phyloP scores from a whole-genome alignment of 2,113 vertebrate species.

The Neolamprologus hecqui region DNA sequence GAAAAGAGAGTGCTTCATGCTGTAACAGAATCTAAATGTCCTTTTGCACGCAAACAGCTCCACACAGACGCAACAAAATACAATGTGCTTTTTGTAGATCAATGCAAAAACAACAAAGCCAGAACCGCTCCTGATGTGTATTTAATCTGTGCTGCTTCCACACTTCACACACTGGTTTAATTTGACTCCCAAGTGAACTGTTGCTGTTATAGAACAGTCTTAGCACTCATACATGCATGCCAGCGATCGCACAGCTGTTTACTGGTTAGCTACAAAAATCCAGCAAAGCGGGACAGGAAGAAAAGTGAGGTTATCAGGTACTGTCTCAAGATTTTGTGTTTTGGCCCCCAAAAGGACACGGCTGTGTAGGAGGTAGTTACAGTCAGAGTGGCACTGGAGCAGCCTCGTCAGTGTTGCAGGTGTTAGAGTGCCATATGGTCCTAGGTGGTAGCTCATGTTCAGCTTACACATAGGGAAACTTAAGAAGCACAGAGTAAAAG shows the following conservation, averaged over 20 bases:
- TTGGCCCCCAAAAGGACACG: background rate
- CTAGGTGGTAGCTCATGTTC: background rate
- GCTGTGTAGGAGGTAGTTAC: background rate
- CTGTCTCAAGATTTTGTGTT: background rate
- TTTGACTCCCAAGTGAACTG: background rate
- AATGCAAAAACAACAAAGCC: background rate
- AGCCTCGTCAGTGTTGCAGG: background rate
- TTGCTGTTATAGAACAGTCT: background rate
- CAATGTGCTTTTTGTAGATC: background rate
- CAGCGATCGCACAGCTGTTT: background rate
- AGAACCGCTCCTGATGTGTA: background rate
- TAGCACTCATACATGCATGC: background rate
- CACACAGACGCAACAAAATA: background rate
- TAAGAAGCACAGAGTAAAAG: background rate
- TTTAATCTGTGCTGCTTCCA: background rate
- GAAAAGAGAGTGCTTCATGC: background rate
- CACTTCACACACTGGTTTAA: background rate
- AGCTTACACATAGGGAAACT: background rate
- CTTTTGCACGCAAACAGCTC: background rate
- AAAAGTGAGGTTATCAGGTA: background rate
- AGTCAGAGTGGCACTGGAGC: background rate
- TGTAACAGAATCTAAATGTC: background rate
- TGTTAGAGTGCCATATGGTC: background rate
- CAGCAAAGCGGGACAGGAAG: background rate
- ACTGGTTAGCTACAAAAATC: background rate